Conservation (phyloP, 2,113 vertebrate genomes). For the Sigmodon hispidus region DNA sequence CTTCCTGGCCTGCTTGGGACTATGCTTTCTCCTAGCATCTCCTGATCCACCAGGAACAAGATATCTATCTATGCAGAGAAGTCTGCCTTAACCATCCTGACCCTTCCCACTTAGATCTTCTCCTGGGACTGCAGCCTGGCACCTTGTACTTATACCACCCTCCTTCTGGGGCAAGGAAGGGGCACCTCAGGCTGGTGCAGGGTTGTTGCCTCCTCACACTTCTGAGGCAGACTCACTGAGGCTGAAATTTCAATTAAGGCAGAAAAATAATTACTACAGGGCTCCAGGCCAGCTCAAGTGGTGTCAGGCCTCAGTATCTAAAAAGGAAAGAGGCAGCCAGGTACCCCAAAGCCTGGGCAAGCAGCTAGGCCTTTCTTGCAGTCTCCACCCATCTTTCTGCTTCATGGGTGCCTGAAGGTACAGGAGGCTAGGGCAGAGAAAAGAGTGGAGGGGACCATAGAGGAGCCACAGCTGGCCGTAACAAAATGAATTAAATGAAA, state of each 20-base stretch:
- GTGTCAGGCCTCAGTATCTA: constrained; percentile 67
- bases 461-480: background rate
- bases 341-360: background rate
- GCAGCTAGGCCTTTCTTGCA: background rate
- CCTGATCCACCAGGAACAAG: background rate
- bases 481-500: background rate
- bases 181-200: background rate
- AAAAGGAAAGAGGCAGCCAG: background rate
- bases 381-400: background rate
- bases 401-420: background rate
- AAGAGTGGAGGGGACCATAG: background rate
- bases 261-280: constrained; percentile 84
- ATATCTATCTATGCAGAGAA: background rate
- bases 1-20: background rate
- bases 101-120: background rate
- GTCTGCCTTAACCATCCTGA: background rate
- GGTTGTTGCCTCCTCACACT: constrained; percentile 5
- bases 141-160: background rate
- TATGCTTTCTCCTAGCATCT: constrained; percentile 43
- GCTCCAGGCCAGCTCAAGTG: constrained; percentile 79
- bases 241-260: constrained; percentile 88
- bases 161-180: background rate
- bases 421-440: background rate
- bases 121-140: background rate
- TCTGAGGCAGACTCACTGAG: constrained; percentile 78